phyloP scores from a whole-genome alignment of 2,113 vertebrate genomes.

The Machaerirhynchus nigripectus region DNA sequence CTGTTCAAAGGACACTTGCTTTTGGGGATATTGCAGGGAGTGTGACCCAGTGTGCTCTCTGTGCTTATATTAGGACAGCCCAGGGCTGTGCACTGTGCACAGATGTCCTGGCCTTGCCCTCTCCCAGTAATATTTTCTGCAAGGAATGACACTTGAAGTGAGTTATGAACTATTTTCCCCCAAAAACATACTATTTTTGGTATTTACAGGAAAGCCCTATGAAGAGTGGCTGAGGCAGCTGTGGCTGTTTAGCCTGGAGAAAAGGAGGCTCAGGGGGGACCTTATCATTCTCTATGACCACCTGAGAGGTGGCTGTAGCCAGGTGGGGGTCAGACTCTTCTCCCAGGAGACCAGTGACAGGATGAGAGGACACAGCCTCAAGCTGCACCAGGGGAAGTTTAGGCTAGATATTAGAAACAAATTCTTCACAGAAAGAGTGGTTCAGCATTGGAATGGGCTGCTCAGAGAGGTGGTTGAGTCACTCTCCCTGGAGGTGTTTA shows the following conservation, averaged over 20 bases:
- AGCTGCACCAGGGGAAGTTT: neutral
- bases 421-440: neutral
- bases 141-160: neutral
- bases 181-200: neutral
- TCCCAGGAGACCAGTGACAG: neutral
- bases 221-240: neutral
- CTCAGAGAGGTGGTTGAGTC: neutral
- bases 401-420: neutral
- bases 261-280: neutral
- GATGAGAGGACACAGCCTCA: neutral
- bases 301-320: neutral
- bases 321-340: neutral
- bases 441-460: neutral
- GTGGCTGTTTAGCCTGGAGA: neutral
- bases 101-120: neutral
- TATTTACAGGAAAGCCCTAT: neutral
- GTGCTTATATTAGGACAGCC: neutral
- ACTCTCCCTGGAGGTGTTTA: neutral
- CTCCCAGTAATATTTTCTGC: neutral
- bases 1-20: neutral
- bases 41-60: neutral
- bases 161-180: neutral
- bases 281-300: neutral
- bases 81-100: neutral
- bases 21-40: neutral